Conservation (phyloP, 2,888 invertebrate species). For the Epicampocera succincta region DNA sequence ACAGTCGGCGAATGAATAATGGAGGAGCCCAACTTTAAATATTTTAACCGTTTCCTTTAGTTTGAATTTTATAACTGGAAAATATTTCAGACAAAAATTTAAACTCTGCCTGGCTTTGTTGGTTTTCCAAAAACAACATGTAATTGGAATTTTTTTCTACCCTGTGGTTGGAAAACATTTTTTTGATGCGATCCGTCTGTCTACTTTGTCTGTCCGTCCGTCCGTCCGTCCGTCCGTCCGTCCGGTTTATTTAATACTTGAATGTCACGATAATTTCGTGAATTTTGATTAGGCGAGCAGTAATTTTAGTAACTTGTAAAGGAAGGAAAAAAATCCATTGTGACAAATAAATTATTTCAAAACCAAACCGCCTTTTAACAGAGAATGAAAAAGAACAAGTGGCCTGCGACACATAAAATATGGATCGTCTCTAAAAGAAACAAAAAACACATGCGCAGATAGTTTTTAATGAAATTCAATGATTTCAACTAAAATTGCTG, state of each 20-base stretch:
- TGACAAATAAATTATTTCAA: conserved; percentile 3
- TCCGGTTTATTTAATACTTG: conserved; percentile 53
- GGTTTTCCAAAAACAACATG: too few relatives aligned
- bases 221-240: not conserved
- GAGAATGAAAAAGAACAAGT: not conserved
- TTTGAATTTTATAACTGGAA: too few relatives aligned
- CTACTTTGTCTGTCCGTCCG: not conserved
- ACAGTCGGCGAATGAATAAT: too few relatives aligned
- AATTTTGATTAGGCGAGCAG: conserved; percentile 71
- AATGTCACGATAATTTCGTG: conserved; percentile 73
- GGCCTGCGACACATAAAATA: not conserved
- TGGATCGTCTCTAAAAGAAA: not conserved
- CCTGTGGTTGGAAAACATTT: too few relatives aligned
- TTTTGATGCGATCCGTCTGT: not conserved
- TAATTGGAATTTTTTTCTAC: too few relatives aligned
- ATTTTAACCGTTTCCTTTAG: too few relatives aligned
- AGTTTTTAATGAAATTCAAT: not conserved
- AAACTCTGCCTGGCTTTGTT: too few relatives aligned
- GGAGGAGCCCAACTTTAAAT: too few relatives aligned
- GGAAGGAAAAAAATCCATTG: not conserved
- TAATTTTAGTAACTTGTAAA: conserved; percentile 2
- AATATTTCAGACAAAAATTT: too few relatives aligned
- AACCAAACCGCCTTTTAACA: not conserved
- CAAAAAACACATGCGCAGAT: not conserved
- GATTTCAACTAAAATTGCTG: conserved; percentile 37